These are phyloP conservation scores for Sitobion miscanthi DNA, from an alignment of 1,140 invertebrate genomes.

Conservation along the genomic window DNA sequence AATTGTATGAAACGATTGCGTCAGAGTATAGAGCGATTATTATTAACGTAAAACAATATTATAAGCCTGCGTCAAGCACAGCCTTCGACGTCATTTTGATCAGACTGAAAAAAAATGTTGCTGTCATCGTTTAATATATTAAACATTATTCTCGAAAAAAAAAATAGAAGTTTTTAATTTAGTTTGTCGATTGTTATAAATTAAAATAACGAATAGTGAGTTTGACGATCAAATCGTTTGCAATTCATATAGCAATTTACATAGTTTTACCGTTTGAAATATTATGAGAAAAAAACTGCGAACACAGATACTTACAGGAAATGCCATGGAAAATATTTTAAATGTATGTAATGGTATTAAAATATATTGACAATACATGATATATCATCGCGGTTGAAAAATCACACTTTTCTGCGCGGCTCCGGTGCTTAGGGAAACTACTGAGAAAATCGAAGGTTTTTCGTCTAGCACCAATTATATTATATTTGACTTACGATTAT, in stretches of 20 bases:
- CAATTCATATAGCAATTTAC: background rate
- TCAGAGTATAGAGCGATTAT: background rate
- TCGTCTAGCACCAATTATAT: background rate
- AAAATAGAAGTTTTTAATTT: background rate
- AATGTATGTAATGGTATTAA: background rate
- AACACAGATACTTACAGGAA: background rate
- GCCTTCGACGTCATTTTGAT: background rate
- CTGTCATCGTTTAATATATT: conserved; percentile 5
- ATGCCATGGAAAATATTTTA: background rate
- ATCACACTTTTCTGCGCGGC: too few relatives aligned
- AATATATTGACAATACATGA: too few relatives aligned
- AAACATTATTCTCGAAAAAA: background rate
- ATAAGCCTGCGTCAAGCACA: background rate
- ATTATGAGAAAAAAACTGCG: background rate
- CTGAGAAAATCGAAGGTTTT: background rate
- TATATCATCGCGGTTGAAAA: background rate
- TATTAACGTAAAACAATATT: background rate
- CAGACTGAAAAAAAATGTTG: background rate
- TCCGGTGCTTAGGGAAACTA: too few relatives aligned
- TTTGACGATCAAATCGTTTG: background rate
- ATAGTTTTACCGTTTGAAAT: background rate
- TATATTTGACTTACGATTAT: background rate
- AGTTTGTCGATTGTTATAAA: background rate
- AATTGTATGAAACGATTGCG: background rate
- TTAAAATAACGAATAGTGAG: background rate